These are phyloP conservation scores for Poecilobothrus nobilitatus DNA, from an alignment of 2,888 invertebrate genomes.

Conservation along the genomic window DNA sequence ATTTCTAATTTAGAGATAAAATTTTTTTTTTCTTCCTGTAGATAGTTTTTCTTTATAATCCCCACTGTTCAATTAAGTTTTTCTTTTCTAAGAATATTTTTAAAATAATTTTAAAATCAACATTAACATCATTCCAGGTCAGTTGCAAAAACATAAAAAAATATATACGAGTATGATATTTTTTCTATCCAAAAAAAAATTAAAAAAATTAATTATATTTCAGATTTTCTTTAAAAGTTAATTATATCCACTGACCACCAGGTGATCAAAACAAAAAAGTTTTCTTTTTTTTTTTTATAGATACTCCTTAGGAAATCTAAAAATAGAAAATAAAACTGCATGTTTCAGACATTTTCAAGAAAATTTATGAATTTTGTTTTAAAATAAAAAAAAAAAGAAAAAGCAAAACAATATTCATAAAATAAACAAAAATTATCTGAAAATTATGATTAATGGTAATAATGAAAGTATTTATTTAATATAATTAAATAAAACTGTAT, in stretches of 20 bases:
- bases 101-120: too few relatives aligned
- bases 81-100: too few relatives aligned
- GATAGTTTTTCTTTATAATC: too few relatives aligned
- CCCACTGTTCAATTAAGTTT: too few relatives aligned
- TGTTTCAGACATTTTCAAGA: not conserved
- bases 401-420: not conserved
- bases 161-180: too few relatives aligned
- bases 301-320: too few relatives aligned
- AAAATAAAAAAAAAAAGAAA: too few relatives aligned
- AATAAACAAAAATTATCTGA: not conserved
- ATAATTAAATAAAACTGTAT: not conserved
- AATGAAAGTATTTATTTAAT: not conserved
- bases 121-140: too few relatives aligned
- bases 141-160: too few relatives aligned
- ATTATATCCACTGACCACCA: constrained; percentile 7
- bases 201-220: not conserved
- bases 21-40: too few relatives aligned
- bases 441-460: not conserved
- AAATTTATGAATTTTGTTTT: not conserved
- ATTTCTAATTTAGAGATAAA: too few relatives aligned
- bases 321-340: not conserved
- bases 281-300: not conserved
- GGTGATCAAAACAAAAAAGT: constrained; percentile 17
- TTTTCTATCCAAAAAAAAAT: too few relatives aligned
- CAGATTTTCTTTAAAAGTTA: constrained; percentile 6